Base-by-base conservation (phyloP, 1,140 invertebrate genomes). In the Trigoniulus corallinus region DNA sequence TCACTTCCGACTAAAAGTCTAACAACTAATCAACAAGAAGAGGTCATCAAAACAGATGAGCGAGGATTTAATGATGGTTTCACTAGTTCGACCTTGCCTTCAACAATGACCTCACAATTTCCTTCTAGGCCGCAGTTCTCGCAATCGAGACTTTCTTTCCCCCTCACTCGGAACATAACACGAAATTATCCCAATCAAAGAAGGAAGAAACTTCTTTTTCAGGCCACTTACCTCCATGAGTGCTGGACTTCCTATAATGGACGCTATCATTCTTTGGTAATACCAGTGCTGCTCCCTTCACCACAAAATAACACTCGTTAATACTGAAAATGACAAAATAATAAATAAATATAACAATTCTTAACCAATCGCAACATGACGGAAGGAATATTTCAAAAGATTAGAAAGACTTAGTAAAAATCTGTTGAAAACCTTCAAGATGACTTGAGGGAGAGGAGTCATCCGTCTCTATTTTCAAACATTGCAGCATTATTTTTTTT, bases 221-320 rank as follows among this genome's bases (percentile, higher is more conserved):
- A 37, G n/a, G 34, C n/a, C 34, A 37, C n/a, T 61, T 34, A 7
- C 58, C 61, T 56, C 54, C 53, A 48, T 56, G 48, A 39, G 53
- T 50, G 27, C 48, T 48, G 43, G 21, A 53, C 37, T 61, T 62
- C 24, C 62, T 56, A n/a, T 63, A 57, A 20, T 61, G 61, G 10
- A 60, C 55, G 50, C 64, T 66, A 55, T 72, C 82, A 73, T 71
- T 74, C 61, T 70, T 78, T 44, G 77, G 80, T 65, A 94, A 72
- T 62, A 92, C 87, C 66, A 93, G 67, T 50, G 87, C 86, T 55
- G 88, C 84, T 54, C 88, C 89, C 70, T 91, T 92, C 61, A 89
- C 87, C 59, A 88, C 85, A 67, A 94, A 92, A 68, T 93, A 94
- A 69, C 87, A 92, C 77, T 95, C 89, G 75, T 85, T 89, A 64